A percentile compares a stretch with the other conserved stretches of the same genome.
phyloP scores from a whole-genome alignment of 2,113 vertebrate genomes.

The Actenoides lindsayi region DNA sequence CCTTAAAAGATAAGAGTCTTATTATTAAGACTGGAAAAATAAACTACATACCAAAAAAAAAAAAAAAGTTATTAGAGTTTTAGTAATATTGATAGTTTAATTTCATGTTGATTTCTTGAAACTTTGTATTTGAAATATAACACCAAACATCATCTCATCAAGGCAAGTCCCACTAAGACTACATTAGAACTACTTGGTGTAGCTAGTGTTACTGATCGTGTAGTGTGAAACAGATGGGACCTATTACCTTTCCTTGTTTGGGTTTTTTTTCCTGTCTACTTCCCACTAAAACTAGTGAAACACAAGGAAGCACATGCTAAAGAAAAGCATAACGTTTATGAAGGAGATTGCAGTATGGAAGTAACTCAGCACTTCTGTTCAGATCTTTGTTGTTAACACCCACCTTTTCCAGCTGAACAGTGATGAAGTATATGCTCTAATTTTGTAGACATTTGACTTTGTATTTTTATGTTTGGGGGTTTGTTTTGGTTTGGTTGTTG shows the following conservation, averaged over 20 bases:
- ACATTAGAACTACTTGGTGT: not conserved
- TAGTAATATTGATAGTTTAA: not conserved
- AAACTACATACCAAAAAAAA: not conserved
- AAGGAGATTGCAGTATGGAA: not conserved
- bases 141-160: not conserved
- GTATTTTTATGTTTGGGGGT: not conserved
- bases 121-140: accelerated
- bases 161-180: not conserved
- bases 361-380: accelerated
- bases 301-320: not conserved
- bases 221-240: not conserved
- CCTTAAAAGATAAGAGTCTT: not conserved
- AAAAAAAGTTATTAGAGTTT: not conserved
- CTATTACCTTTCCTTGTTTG: not conserved
- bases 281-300: not conserved
- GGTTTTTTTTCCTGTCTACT: not conserved
- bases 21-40: not conserved
- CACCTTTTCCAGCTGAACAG: not conserved
- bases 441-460: not conserved
- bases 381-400: not conserved
- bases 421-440: not conserved
- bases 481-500: not conserved
- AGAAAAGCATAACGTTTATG: not conserved
- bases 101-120: not conserved
- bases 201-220: not conserved